Base-by-base conservation (phyloP, 1,140 invertebrate species). In the Kradibia gibbosae region DNA sequence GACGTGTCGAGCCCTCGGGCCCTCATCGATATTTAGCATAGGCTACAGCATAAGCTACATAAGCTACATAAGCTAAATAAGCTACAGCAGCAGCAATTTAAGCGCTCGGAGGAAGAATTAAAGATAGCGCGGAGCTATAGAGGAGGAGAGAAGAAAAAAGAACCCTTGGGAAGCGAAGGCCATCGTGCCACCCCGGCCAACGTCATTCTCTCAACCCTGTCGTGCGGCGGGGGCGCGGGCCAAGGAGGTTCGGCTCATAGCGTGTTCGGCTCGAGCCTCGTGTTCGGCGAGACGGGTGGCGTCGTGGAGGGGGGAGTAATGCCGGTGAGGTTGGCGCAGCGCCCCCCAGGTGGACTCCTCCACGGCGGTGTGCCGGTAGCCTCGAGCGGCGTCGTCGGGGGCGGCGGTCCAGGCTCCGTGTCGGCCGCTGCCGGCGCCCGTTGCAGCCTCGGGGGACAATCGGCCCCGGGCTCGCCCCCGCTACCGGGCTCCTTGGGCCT, bases 281-380 rank as follows among this genome's bases (percentile, higher is more conserved):
- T 83, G 85, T 87, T 88, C 85, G 87, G 83, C 84, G 87, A 89
- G 86, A 87, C 85, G 87, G 87, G 87, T 86, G 87, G 85, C 88
- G 90, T 88, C 86, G 89, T 90, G 90, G 90, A 90, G 90, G 89
- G 90, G 90, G 90, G 89, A 91, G 90, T 91, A 87, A 91, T 91
- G 90, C 90, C 90, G 87, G 90, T 91, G 85, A 90, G 90, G 90
- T 90, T 91, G 90, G 90, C 90, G 88, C 90, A 89, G 89, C 90
- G 90, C 90, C 89, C 90, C 89, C 89, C 90, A 89, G 87, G 90
- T 90, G 90, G 90, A 89, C 88, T 91, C 86, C 89, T 91, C 87
- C 90, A 91, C 89, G 88, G 89, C 90, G 90, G 90, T 86, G 88
- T 89, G 86, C 87, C 89, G 87, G 42, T 42, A 7, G 87, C 89